Evolutionary conservation across 2,113 vertebrate genomes (phyloP), one percentile per base, ranked within the genome.

Genomic region (Butorides virescens): DNA sequence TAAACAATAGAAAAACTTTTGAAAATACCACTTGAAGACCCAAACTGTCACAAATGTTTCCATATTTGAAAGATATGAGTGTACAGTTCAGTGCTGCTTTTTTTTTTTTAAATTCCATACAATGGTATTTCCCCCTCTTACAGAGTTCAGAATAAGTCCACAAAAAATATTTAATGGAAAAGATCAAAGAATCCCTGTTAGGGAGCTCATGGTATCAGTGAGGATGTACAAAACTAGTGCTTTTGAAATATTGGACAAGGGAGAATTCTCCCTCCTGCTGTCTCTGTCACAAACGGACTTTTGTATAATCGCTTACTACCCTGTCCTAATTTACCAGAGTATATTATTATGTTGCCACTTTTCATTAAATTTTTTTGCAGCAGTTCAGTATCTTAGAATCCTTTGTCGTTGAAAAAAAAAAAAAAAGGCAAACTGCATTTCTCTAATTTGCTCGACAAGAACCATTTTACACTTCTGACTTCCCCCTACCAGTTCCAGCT

Each of bases 241-340:
- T 96, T 97, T 97, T 96, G 96, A 97, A 97, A 97, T 92, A 88
- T 5, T 87, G 96, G 92, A 90, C 95, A 89, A 97, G 97, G 93
- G 90, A 96, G 88, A 97, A 90, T 75, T 94, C 90, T 96, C 90
- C 93, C 92, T 97, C 96, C 96, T 76, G 96, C 96, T 93, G 95
- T 91, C 92, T 97, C 65, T 89, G 55, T 88, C 96, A 97, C 96
- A 97, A 97, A 97, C 93, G 78, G 95, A 97, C 96, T 97, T 97
- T 96, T 97, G 97, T 97, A 32, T 95, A 91, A 96, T 96, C 68
- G 4, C 95, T 96, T 95, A 97, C 94, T 86, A 73, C 82, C 85
- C 93, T 98, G 97, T 79, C 93, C 96, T 96, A 95, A 97, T 97
- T 98, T 97, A 96, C 93, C 95, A 89, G 92, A 88, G 68, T 77